Conservation (phyloP, 2,888 invertebrate genomes). For the Zhuqinia jingwanae region DNA sequence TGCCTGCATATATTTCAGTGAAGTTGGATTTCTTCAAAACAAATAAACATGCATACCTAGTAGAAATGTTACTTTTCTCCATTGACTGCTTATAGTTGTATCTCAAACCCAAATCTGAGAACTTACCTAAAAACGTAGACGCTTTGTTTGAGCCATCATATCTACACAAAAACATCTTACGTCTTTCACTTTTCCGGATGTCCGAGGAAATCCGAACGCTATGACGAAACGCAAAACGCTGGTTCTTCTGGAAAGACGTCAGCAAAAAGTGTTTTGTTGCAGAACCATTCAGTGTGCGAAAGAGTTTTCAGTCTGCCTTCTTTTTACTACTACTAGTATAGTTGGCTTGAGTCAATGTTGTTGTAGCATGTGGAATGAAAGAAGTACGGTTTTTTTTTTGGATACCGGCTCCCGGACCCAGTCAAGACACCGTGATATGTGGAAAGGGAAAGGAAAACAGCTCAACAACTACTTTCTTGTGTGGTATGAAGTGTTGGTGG, state of each 20-base stretch:
- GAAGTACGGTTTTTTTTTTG: background rate
- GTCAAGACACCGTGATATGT: slow-evolving; percentile 53
- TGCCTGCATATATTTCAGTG: too few species aligned
- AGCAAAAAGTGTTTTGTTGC: background rate
- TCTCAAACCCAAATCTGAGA: too few species aligned
- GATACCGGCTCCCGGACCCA: slow-evolving; percentile 63
- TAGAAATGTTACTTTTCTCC: too few species aligned
- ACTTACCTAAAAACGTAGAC: too few species aligned
- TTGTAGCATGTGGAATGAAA: background rate
- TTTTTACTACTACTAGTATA: background rate
- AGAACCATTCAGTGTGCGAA: background rate
- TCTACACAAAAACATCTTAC: background rate
- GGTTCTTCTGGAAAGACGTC: slow-evolving; percentile 40
- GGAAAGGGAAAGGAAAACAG: slow-evolving; percentile 57
- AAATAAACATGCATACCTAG: too few species aligned
- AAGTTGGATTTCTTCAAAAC: too few species aligned
- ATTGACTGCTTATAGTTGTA: too few species aligned
- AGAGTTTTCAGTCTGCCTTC: background rate
- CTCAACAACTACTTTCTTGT: slow-evolving; percentile 15
- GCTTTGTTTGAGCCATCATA: too few species aligned
- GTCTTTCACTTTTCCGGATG: background rate
- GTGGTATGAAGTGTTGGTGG: slow-evolving; percentile 21
- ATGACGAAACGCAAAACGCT: slow-evolving; percentile 11
- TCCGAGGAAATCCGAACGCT: background rate
- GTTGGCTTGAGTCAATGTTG: background rate